phyloP scores from a whole-genome alignment of 2,113 vertebrate genomes.

The Laticauda colubrina region DNA sequence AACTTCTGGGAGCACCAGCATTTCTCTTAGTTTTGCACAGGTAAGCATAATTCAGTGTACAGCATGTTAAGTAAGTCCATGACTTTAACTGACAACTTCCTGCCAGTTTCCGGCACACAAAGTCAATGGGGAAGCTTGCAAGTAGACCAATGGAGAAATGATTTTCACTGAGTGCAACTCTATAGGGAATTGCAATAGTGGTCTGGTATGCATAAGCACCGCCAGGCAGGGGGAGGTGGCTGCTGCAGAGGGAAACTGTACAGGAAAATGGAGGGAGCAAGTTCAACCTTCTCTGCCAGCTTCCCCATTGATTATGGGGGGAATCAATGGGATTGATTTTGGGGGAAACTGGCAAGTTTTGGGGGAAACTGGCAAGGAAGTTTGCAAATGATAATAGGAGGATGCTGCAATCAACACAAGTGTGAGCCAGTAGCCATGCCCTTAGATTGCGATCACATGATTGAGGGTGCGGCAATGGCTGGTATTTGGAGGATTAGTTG shows the following conservation, averaged over 20 bases:
- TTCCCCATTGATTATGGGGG: not conserved
- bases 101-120: not conserved
- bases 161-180: not conserved
- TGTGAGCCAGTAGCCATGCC: not conserved
- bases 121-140: not conserved
- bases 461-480: not conserved
- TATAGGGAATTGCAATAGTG: not conserved
- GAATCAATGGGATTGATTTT: not conserved
- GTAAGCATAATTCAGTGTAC: constrained; percentile 62
- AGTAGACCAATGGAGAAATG: not conserved
- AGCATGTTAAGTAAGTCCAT: not conserved
- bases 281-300: not conserved
- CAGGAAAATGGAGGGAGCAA: not conserved
- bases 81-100: not conserved
- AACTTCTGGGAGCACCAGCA: constrained; percentile 24
- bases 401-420: not conserved
- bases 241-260: not conserved
- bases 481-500: not conserved
- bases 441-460: not conserved
- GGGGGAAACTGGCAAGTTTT: not conserved
- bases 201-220: not conserved
- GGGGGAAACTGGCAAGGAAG: not conserved
- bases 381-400: not conserved
- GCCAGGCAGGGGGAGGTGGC: not conserved
- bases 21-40: constrained; percentile 75